These are phyloP conservation scores for Meteorus sp. DNA, from an alignment of 1,140 invertebrate genomes.

Conservation along the genomic window DNA sequence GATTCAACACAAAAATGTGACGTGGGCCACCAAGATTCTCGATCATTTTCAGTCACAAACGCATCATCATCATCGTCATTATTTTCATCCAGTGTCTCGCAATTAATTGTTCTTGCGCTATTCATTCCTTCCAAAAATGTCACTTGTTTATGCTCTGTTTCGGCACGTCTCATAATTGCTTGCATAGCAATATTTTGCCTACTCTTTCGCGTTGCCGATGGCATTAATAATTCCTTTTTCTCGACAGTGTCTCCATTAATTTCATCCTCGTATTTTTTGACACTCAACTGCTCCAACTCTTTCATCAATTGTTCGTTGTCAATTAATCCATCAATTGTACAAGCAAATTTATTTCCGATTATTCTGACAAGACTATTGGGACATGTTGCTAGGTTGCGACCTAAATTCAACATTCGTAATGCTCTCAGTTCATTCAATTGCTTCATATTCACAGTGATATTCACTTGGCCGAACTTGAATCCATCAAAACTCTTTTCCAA, in stretches of 20 bases:
- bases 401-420: slow-evolving; percentile 59
- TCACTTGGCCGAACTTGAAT: slow-evolving; percentile 56
- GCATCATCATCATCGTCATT: background rate
- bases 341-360: slow-evolving; percentile 38
- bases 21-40: no score
- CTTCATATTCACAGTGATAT: slow-evolving; percentile 39
- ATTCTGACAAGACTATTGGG: slow-evolving; percentile 37
- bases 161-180: slow-evolving; percentile 65
- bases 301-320: slow-evolving; percentile 52
- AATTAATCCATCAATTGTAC: slow-evolving; percentile 39
- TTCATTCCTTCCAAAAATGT: no score
- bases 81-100: slow-evolving; percentile 33
- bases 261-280: slow-evolving; percentile 48
- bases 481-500: slow-evolving; percentile 64
- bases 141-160: slow-evolving; percentile 51
- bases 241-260: slow-evolving; percentile 33
- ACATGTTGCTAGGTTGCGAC: slow-evolving; percentile 54
- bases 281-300: slow-evolving; percentile 52
- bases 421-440: slow-evolving; percentile 49
- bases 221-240: slow-evolving; percentile 71
- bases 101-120: no score
- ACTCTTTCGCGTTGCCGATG: slow-evolving; percentile 51
- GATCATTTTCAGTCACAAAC: no score
- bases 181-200: slow-evolving; percentile 76
- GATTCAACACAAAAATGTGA: no score